Evolutionary conservation across 2,797 vertebrate species (phyloP).

Genomic region (Diplodus puntazzo): DNA sequence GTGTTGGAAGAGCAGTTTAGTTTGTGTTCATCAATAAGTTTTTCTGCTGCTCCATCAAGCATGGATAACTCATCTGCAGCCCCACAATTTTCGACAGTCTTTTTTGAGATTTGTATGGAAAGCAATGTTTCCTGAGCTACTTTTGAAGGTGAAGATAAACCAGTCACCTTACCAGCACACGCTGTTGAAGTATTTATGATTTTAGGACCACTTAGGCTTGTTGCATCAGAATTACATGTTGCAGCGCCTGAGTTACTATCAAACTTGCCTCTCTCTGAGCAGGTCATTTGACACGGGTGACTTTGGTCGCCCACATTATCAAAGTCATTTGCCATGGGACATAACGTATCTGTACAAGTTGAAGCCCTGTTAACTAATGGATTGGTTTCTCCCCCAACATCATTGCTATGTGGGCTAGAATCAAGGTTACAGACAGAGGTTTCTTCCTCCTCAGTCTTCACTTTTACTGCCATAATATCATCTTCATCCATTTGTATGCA

Average conservation of each 20-base stretch:
- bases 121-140: slow-evolving; percentile 33
- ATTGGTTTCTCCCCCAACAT: slow-evolving; percentile 31
- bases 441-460: slow-evolving; percentile 81
- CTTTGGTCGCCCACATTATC: slow-evolving; percentile 11
- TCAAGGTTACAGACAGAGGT: slow-evolving; percentile 64
- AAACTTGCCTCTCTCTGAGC: slow-evolving; percentile 27
- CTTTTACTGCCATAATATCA: slow-evolving; percentile 78
- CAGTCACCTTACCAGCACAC: slow-evolving; percentile 16
- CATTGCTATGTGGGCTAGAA: slow-evolving; percentile 40
- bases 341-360: slow-evolving; percentile 35
- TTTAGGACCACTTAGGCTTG: slow-evolving; percentile 18
- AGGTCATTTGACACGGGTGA: slow-evolving; percentile 38
- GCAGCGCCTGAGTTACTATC: slow-evolving; percentile 21
- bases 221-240: slow-evolving; percentile 18
- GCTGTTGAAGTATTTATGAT: slow-evolving; percentile 18
- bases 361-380: slow-evolving; percentile 17
- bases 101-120: slow-evolving; percentile 31
- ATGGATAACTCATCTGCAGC: slow-evolving; percentile 24
- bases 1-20: slow-evolving; percentile 21
- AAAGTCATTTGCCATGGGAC: slow-evolving; percentile 51
- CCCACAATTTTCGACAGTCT: slow-evolving; percentile 32
- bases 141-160: slow-evolving; percentile 30
- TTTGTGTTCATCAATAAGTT: slow-evolving; percentile 18
- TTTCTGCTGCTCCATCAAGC: slow-evolving; percentile 13
- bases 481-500: slow-evolving; percentile 69